phyloP scores from a whole-genome alignment of 2,113 vertebrate genomes.

The Zosterops pallidus region DNA sequence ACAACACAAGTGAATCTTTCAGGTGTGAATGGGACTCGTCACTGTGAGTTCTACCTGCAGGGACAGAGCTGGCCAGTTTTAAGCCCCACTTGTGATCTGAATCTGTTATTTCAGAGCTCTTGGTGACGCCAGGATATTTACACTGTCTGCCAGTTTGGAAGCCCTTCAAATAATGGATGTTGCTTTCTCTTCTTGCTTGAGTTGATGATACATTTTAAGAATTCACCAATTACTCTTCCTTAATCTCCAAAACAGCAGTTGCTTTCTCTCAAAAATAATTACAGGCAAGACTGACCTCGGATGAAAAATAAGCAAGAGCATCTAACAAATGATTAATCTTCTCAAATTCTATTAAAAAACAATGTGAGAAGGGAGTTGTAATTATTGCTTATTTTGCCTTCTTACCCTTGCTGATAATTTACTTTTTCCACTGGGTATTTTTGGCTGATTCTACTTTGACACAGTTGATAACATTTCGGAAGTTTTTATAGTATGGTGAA shows the following conservation, averaged over 20 bases:
- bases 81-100: neutral
- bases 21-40: neutral
- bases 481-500: neutral
- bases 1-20: neutral
- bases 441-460: neutral
- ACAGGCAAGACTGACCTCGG: constrained; percentile 10
- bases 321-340: neutral
- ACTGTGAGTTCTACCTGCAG: neutral
- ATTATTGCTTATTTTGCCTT: neutral
- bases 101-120: neutral
- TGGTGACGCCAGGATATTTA: neutral
- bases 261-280: constrained; percentile 47
- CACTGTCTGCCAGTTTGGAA: neutral
- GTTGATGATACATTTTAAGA: constrained; percentile 6
- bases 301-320: constrained; percentile 14
- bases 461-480: neutral
- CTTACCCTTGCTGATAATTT: neutral
- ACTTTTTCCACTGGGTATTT: neutral
- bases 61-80: neutral
- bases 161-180: neutral
- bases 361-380: neutral
- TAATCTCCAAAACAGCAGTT: constrained; percentile 17
- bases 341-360: neutral
- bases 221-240: neutral
- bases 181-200: neutral